Base-by-base conservation (phyloP, 2,888 invertebrate genomes). In the Scaptomyza polygonia region DNA sequence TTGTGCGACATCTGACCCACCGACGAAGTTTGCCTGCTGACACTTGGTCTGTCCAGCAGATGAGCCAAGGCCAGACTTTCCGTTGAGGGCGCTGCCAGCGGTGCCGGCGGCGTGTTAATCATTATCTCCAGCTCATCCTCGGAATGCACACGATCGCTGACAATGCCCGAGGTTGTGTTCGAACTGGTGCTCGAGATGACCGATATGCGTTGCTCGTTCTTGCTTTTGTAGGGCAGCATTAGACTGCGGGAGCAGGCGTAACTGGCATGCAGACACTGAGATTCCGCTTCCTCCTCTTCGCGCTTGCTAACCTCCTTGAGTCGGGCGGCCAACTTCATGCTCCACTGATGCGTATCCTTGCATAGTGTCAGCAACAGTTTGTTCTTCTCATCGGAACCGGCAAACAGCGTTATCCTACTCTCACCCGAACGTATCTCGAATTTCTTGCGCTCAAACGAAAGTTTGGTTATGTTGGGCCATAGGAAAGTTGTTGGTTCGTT, bases 121-220 rank as follows among this genome's bases (percentile, higher is more conserved):
- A 96, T 95, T 72, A 96, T 96, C 92, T 97, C 97, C 88, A 97
- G 94, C 92, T 98, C 98, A 90, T 98, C 98, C 92, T 98, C 96
- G 57, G 97, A 97, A 91, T 98, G 97, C 58, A 97, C 97, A 79
- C 97, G 95, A 91, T 98, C 98, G 91, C 98, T 98, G 45, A 98
- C 98, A 82, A 98, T 98, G 64, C 98, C 98, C 30, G 98, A 98
- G 25, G 98, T 98, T 40, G 98, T 98, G 90, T 98, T 98, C n/a
- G 98, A 98, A 87, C 98, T 98, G 42, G 97, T 97, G 87, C 96
- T 96, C 65, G 97, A 97, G 89, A 98, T 97, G 30, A 98, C 96
- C 58, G 97, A 97, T 90, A 96, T 96, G 83, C 97, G 94, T 91
- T 97, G 96, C 91, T 96, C 96, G 71, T 93, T 94, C 88, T 95